These are phyloP conservation scores for Dexiosoma caninum DNA, from an alignment of 2,888 invertebrate species.

Conservation along the genomic window DNA sequence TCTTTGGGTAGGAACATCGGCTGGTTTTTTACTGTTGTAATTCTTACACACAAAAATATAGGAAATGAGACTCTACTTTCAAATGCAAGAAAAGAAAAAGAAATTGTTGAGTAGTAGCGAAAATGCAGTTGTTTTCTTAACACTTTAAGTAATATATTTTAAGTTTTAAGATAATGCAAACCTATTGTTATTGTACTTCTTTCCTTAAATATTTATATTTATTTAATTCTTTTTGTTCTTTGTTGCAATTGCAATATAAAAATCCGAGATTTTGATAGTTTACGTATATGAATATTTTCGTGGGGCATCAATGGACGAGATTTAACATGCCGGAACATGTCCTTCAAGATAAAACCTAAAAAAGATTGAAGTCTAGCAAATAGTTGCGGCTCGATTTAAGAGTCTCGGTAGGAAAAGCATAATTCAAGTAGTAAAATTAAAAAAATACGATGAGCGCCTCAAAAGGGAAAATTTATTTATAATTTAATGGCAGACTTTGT, in stretches of 20 bases:
- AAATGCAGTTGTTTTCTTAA: constrained; percentile 61
- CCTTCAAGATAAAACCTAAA: too few species aligned
- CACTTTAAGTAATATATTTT: constrained; percentile 61
- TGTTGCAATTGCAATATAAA: not conserved
- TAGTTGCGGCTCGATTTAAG: too few species aligned
- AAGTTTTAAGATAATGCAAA: constrained; percentile 54
- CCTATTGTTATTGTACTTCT: constrained; percentile 41
- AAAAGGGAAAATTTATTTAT: too few species aligned
- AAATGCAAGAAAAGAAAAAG: constrained; percentile 18
- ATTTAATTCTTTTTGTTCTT: not conserved
- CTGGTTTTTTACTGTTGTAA: constrained; percentile 32
- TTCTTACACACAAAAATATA: constrained; percentile 18
- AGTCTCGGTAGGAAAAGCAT: too few species aligned
- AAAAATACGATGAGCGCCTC: too few species aligned
- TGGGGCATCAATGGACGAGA: constrained; percentile 18
- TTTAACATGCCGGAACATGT: not conserved
- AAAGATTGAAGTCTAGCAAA: too few species aligned
- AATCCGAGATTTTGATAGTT: too few species aligned
- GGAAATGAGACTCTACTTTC: constrained; percentile 12
- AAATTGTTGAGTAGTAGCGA: constrained; percentile 64
- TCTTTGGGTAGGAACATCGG: constrained; percentile 52
- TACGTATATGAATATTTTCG: too few species aligned
- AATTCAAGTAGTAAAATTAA: too few species aligned
- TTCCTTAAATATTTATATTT: not conserved
- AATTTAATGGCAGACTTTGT: too few species aligned